Conservation (phyloP, 2,888 invertebrate species). For the Pharmacophagus antenor region DNA sequence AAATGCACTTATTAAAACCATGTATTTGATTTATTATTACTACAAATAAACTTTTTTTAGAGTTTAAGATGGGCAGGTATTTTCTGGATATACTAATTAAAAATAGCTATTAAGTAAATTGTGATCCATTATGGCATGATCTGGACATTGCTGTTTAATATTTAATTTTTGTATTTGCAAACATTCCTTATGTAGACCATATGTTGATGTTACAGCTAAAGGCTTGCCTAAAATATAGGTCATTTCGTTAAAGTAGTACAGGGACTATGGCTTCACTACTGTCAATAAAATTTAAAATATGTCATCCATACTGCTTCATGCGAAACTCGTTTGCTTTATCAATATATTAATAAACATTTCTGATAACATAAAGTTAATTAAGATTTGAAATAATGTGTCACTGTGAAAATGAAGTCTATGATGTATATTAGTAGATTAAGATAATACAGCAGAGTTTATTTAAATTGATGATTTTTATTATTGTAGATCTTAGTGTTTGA, state of each 20-base stretch:
- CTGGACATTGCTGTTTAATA: background rate
- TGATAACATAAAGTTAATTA: too few species aligned
- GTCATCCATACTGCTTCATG: background rate
- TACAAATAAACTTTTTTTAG: slow-evolving; percentile 1
- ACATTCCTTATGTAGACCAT: slow-evolving; percentile 1
- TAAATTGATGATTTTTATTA: background rate
- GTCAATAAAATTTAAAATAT: background rate
- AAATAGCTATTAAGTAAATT: background rate
- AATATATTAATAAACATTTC: background rate
- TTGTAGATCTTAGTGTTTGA: background rate
- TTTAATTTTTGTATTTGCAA: background rate
- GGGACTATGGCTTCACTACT: background rate
- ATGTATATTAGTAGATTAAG: background rate
- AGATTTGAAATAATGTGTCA: too few species aligned
- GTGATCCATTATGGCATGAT: background rate
- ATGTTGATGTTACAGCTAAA: too few species aligned
- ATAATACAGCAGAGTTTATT: background rate
- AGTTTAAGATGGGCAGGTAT: slow-evolving; percentile 6
- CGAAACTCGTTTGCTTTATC: background rate
- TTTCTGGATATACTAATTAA: background rate
- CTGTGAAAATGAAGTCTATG: background rate
- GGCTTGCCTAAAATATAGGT: too few species aligned
- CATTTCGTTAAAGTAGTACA: background rate
- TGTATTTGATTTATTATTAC: slow-evolving; percentile 6
- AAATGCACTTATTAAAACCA: background rate